Conservation (phyloP, 1,140 invertebrate genomes). For the Scaptomyza hsui region DNA sequence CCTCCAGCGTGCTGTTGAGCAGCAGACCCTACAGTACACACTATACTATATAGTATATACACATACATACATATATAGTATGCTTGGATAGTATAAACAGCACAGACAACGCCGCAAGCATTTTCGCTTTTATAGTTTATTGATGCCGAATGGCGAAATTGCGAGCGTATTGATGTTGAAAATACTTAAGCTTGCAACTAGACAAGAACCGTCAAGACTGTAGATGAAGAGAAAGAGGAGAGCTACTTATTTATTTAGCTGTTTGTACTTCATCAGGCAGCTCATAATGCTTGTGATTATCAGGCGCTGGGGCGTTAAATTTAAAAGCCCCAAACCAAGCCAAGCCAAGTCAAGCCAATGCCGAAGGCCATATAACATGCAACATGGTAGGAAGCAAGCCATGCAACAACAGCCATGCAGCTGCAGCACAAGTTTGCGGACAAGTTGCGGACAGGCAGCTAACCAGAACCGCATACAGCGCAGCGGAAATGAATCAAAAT, state of each 20-base stretch:
- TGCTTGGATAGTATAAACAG: constrained; percentile 40
- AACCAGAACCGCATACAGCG: constrained; percentile 29
- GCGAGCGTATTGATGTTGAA: constrained; percentile 73
- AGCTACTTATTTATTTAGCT: constrained; percentile 68
- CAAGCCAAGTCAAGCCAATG: constrained; percentile 19
- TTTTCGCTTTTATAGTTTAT: constrained; percentile 79
- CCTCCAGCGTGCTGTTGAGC: constrained; percentile 33
- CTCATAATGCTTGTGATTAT: constrained; percentile 72
- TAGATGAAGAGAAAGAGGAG: neutral
- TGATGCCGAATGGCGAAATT: constrained; percentile 75
- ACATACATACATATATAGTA: neutral
- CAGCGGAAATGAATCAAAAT: constrained; percentile 75
- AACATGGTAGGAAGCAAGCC: constrained; percentile 1
- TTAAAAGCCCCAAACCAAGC: constrained; percentile 53
- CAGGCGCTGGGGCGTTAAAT: constrained; percentile 49
- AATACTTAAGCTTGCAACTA: constrained; percentile 60
- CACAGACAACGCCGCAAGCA: constrained; percentile 67
- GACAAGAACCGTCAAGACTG: neutral
- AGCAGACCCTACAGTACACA: neutral
- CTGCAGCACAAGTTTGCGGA: constrained; percentile 37
- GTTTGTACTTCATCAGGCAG: constrained; percentile 77
- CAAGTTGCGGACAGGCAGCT: constrained; percentile 42
- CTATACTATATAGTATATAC: neutral
- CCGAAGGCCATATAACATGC: neutral
- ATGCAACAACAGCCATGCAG: constrained; percentile 10